Base-by-base conservation (phyloP, 2,797 vertebrate genomes). In the Urosaurus nigricauda region DNA sequence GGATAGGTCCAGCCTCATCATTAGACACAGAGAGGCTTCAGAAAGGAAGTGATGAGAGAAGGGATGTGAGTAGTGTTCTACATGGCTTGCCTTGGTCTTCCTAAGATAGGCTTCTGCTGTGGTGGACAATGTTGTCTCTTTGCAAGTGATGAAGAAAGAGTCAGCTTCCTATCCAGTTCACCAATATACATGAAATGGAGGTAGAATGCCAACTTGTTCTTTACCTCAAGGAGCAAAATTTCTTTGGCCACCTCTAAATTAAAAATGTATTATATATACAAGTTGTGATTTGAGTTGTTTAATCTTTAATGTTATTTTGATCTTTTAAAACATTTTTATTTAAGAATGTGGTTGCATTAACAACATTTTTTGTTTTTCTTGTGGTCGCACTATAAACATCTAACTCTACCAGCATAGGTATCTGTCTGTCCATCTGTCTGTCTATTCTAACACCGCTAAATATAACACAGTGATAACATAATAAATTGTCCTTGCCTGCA, bases 401-500 rank as follows among this genome's bases (percentile, higher is more conserved):
- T 70, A 86, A 6, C 60, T 70, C 47, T 71, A 51, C 47, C 47
- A 51, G 47, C 47, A 51, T 8, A 51, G 47, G 7, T 51, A 9
- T 51, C 47, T 51, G 47, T 51, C 47, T 51, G 47, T 51, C 47
- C 6, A 6, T 51, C 47, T 51, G 47, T 51, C 47, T 51, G 47
- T 51, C 47, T 51, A 37, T 21, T 74, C 5, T 43, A 53, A 85
- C 80, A 81, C 60, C 56, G 80, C 77, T 77, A 32, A 77, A 78
- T 24, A 17, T 9, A 75, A 14, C 79, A 75, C 40, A 81, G 37
- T 83, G 35, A 58, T 40, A 86, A 89, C 9, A 78, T 68, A 80
- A 79, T 5, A n/a, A 8, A n/a, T 93, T 60, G 83, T n/a, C 29
- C 17, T 78, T 89, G 65, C 68, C 77, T 87, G 37, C 32, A 17